Percentiles rank a stretch among this genome's conserved stretches.
These are phyloP conservation scores for Albula goreensis DNA, from an alignment of 2,113 vertebrate genomes.

Conservation along the genomic window DNA sequence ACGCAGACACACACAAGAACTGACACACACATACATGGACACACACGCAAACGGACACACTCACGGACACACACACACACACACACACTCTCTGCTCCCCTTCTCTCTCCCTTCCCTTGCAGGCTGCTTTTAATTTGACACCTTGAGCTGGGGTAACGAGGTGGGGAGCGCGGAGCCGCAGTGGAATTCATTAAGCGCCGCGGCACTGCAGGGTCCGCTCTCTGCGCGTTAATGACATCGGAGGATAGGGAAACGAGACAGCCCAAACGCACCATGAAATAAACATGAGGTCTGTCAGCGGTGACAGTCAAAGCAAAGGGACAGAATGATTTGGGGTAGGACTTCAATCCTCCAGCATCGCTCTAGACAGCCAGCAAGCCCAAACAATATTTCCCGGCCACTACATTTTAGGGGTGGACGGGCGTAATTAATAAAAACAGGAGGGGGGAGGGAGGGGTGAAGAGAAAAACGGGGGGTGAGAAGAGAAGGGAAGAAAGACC, in stretches of 20 bases:
- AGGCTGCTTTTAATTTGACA: constrained; percentile 94
- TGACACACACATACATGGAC: background rate
- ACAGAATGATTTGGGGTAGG: constrained; percentile 82
- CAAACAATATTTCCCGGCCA: constrained; percentile 45
- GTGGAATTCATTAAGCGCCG: constrained; percentile 95
- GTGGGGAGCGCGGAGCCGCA: constrained; percentile 79
- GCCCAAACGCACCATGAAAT: constrained; percentile 89
- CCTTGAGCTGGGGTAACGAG: constrained; percentile 91
- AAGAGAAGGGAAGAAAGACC: background rate
- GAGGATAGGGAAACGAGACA: constrained; percentile 92
- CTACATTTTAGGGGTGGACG: background rate
- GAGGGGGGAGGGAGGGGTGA: background rate
- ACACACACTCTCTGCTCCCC: background rate
- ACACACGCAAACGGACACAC: constrained; percentile 8
- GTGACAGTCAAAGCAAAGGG: constrained; percentile 82
- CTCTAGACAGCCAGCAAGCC: constrained; percentile 73
- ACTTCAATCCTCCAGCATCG: constrained; percentile 69
- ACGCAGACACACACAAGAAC: background rate
- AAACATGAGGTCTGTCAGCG: constrained; percentile 97
- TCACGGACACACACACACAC: constrained; percentile 11
- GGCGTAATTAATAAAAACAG: background rate
- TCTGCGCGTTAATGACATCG: constrained; percentile 91
- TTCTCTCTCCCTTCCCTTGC: constrained; percentile 65
- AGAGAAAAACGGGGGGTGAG: too few relatives aligned
- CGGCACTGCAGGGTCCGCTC: constrained; percentile 87